Evolutionary conservation across 2,888 invertebrate species (phyloP), one percentile per base, ranked within the genome.

Genomic region (Drosophila antonietae): DNA sequence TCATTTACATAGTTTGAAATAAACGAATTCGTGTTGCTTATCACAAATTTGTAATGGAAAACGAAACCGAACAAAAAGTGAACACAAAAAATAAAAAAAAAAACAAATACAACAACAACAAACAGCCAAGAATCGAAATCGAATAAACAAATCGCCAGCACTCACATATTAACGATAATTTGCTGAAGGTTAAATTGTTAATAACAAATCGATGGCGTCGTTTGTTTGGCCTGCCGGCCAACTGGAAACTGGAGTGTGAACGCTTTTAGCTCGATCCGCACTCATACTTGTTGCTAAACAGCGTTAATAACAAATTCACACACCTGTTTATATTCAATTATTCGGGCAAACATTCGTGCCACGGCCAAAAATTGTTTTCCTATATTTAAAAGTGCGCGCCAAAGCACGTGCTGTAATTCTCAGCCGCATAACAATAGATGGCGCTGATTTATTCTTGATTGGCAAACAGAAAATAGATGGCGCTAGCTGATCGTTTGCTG

Each of bases 81-180:
- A 43, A 44, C 10, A 35, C 23, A 23, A 23, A 23, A 20, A 20
- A 20, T 20, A 20, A 46, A 14, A 18, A 5, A 18, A 43, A 35
- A 35, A 12, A 23, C 33, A 35, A 35, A n/a, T n/a, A 46, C 10
- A 35, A 15, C 1, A 33, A 15, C 23, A 12, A 35, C 23, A 58
- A 37, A 20, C 23, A 46, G 8, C 23, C 20, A 44, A 43, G 57
- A 47, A 59, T 47, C 58, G 28, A 58, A 69, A 65, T 66, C 41
- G 35, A 61, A 58, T 68, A 61, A 69, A 65, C 64, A 75, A 77
- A 72, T 73, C 58, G 68, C 43, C 47, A 61, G 61, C 72, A 67
- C 49, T 77, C 77, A 67, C 76, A 75, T 69, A 61, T 44, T 69
- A 60, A 69, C 73, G 77, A 67, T 77, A 77, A 77, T 75, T 77